phyloP scores from a whole-genome alignment of 2,888 invertebrate species.

The Thumatha senex region DNA sequence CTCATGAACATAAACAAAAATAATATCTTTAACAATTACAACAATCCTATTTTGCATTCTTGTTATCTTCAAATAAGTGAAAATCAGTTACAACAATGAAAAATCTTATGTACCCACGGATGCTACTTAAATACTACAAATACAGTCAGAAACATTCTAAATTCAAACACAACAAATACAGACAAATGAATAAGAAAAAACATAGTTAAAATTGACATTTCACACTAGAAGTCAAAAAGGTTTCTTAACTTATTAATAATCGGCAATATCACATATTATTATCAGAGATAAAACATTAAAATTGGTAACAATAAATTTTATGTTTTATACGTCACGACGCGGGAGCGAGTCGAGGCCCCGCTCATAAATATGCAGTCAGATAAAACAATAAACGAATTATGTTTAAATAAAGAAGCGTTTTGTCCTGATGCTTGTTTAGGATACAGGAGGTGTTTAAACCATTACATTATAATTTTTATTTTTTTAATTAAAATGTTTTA shows the following conservation, averaged over 20 bases:
- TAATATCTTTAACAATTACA: too few species aligned
- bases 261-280: conserved; percentile 69
- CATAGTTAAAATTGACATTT: conserved; percentile 76
- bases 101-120: too few species aligned
- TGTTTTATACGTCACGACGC: conserved; percentile 64
- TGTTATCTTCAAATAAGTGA: too few species aligned
- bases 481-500: too few species aligned
- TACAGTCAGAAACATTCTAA: too few species aligned
- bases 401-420: conserved; percentile 80
- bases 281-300: conserved; percentile 70
- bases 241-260: conserved; percentile 63
- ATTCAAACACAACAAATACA: neutral
- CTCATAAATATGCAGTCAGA: conserved; percentile 78
- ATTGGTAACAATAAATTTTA: conserved; percentile 74
- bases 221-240: conserved; percentile 67
- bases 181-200: conserved; percentile 51
- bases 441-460: conserved; percentile 57
- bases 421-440: conserved; percentile 69
- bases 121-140: too few species aligned
- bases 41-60: too few species aligned
- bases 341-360: conserved; percentile 59
- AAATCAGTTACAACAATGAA: too few species aligned
- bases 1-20: too few species aligned
- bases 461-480: neutral
- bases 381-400: conserved; percentile 83